Conservation (phyloP, 1,140 invertebrate species). For the Bombus consobrinus region DNA sequence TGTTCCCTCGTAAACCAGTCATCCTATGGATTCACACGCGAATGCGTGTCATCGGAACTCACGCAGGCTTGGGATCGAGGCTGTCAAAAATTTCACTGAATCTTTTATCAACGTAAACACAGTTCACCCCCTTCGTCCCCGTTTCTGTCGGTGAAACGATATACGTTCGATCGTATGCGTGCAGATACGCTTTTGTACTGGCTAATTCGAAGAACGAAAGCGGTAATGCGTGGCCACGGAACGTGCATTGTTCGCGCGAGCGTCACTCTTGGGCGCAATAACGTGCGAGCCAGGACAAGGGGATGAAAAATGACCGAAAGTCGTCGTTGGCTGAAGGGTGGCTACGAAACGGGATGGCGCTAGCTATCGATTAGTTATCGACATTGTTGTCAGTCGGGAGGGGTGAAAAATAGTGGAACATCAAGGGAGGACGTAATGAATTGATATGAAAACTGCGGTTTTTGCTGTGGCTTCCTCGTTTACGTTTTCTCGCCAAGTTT, state of each 20-base stretch:
- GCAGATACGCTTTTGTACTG: constrained; percentile 22
- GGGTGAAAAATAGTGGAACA: constrained; percentile 71
- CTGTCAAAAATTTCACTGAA: constrained; percentile 7
- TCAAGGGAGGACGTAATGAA: constrained; percentile 37
- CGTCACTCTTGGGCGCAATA: constrained; percentile 65
- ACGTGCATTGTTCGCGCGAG: constrained; percentile 46
- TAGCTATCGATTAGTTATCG: constrained; percentile 68
- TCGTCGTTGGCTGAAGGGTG: constrained; percentile 35
- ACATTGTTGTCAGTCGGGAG: constrained; percentile 68
- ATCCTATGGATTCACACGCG: neutral
- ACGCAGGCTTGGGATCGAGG: neutral
- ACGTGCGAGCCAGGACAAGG: constrained; percentile 53
- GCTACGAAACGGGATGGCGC: constrained; percentile 41
- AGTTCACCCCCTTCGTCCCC: too few relatives aligned
- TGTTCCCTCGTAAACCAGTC: neutral
- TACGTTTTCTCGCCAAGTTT: neutral
- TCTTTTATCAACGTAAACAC: constrained; percentile 21
- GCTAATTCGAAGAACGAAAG: constrained; percentile 63
- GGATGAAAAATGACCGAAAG: constrained; percentile 72
- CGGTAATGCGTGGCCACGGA: constrained; percentile 58
- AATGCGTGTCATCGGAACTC: neutral
- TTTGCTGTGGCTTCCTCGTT: constrained; percentile 42
- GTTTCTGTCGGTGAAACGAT: too few relatives aligned
- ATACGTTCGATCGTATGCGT: too few relatives aligned
- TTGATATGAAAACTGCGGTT: constrained; percentile 64